Evolutionary conservation across 92 coral and sea anemone genomes (phyloP).

Genomic region (Muricea muricata): DNA sequence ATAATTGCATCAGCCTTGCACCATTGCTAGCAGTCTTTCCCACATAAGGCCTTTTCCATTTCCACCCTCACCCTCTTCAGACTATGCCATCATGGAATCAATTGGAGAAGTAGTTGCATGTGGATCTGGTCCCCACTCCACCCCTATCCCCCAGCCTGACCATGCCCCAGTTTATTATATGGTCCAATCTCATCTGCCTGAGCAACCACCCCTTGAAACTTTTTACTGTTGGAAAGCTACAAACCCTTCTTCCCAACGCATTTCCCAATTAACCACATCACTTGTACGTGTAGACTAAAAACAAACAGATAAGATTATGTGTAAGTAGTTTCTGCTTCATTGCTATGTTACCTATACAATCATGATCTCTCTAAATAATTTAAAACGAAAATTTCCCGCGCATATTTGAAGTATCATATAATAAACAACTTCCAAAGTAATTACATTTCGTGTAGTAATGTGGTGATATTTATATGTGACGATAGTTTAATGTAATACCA

Average conservation of each 20-base stretch:
- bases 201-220: background rate
- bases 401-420: no score
- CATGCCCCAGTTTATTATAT: background rate
- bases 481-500: no score
- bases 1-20: background rate
- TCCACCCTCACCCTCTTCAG: background rate
- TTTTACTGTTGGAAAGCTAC: background rate
- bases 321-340: slow-evolving; percentile 4
- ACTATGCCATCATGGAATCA: background rate
- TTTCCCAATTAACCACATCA: background rate
- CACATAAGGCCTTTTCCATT: background rate
- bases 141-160: background rate
- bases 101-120: background rate
- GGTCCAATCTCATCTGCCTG: background rate
- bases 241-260: background rate
- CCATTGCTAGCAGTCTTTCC: background rate
- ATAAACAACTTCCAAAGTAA: no score
- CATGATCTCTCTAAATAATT: no score
- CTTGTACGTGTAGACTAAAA: slow-evolving; percentile 5
- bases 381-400: no score
- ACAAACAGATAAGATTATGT: background rate
- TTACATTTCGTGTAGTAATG: background rate
- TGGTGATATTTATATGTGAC: no score
- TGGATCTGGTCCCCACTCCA: background rate
- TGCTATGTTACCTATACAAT: no score